Evolutionary conservation across 2,888 invertebrate genomes (phyloP).

Genomic region (Tiphia femorata): DNA sequence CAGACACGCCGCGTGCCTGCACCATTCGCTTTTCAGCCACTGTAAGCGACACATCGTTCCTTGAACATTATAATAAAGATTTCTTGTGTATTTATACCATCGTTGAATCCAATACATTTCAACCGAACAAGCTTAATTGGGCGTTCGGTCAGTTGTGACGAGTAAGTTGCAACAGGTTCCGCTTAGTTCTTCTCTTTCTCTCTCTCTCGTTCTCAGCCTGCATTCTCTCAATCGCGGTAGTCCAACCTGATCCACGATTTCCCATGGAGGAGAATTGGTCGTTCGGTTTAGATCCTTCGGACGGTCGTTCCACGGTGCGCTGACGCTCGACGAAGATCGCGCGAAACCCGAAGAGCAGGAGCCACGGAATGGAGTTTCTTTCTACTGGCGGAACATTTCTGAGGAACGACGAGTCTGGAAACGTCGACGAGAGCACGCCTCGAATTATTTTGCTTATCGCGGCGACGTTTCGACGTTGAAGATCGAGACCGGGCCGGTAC

Average conservation of each 20-base stretch:
- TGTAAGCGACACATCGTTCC: too few relatives aligned
- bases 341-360: constrained; percentile 13
- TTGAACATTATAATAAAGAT: too few relatives aligned
- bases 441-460: constrained; percentile 33
- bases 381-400: constrained; percentile 18
- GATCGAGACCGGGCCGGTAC: too few relatives aligned
- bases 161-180: too few relatives aligned
- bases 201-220: neutral
- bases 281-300: neutral
- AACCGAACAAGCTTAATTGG: too few relatives aligned
- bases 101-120: too few relatives aligned
- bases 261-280: constrained; percentile 1
- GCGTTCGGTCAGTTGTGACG: too few relatives aligned
- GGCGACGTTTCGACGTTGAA: constrained; percentile 2
- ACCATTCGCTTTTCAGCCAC: too few relatives aligned
- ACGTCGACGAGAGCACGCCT: constrained; percentile 14
- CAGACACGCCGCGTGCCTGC: too few relatives aligned
- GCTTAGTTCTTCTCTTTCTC: neutral
- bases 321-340: constrained; percentile 18
- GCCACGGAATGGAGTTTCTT: neutral
- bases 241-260: neutral
- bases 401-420: constrained; percentile 12
- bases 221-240: neutral
- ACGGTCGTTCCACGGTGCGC: constrained; percentile 2
- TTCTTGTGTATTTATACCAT: too few relatives aligned